phyloP scores from a whole-genome alignment of 2,888 invertebrate genomes.

The Geotrupes spiniger region DNA sequence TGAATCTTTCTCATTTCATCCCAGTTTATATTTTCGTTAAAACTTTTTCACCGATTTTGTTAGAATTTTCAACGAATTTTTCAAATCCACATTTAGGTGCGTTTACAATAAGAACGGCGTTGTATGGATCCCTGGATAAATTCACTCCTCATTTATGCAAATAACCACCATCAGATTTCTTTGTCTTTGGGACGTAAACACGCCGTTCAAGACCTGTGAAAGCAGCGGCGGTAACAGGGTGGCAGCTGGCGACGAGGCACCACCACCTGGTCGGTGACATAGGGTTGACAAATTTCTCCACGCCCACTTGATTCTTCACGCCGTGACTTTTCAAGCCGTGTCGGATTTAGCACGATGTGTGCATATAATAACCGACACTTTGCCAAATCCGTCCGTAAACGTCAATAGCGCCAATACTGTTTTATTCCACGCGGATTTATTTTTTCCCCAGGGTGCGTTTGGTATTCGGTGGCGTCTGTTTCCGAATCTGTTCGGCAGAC shows the following conservation, averaged over 20 bases:
- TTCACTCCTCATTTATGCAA: no score
- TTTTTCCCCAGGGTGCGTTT: not conserved
- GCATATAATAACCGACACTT: conserved; percentile 16
- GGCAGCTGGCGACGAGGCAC: conserved; percentile 16
- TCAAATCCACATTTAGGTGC: no score
- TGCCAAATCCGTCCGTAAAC: conserved; percentile 14
- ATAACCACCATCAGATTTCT: not conserved
- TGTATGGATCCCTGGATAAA: no score
- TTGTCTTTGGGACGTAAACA: not conserved
- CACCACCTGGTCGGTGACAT: conserved; percentile 20
- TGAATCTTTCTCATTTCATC: no score
- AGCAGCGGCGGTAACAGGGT: conserved; percentile 8
- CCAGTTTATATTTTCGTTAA: no score
- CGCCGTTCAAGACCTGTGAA: not conserved
- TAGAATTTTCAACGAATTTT: no score
- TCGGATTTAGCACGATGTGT: conserved; percentile 44
- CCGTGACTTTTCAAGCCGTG: conserved; percentile 52
- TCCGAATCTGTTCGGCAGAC: no score
- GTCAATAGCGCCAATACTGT: conserved; percentile 2
- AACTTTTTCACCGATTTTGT: no score
- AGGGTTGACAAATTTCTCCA: conserved; percentile 50
- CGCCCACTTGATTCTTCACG: conserved; percentile 52
- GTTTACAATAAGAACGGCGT: no score
- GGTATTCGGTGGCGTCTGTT: no score
- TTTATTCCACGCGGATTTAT: not conserved